phyloP scores from a whole-genome alignment of 2,888 invertebrate species.

The Digitonthophagus gazella region DNA sequence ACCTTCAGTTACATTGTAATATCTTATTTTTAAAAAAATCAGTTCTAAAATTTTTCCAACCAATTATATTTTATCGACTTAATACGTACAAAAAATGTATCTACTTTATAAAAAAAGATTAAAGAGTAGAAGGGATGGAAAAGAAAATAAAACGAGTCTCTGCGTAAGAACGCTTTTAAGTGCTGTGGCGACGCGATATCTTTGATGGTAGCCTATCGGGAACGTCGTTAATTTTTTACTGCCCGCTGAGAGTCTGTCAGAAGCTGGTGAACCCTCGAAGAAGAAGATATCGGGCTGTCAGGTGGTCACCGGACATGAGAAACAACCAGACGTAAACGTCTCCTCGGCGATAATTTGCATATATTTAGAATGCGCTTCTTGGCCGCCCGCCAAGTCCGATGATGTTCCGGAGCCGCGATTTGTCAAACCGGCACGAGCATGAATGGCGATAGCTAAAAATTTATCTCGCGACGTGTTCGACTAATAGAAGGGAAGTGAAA shows the following conservation, averaged over 20 bases:
- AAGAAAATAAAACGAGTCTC: not conserved
- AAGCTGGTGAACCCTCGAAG: not conserved
- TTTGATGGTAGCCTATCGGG: not conserved
- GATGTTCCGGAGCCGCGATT: conserved; percentile 1
- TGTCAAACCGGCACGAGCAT: conserved; percentile 4
- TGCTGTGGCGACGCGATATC: not conserved
- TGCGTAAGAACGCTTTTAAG: not conserved
- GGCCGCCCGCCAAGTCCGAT: conserved; percentile 1
- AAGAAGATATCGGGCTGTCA: conserved; percentile 16
- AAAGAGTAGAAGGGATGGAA: not conserved
- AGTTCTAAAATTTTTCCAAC: not conserved
- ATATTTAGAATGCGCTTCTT: conserved; percentile 12
- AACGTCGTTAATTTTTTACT: not conserved
- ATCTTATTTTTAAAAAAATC: not conserved
- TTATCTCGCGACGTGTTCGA: not conserved
- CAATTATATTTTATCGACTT: not conserved
- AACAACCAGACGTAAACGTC: conserved; percentile 10
- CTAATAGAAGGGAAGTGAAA: not conserved
- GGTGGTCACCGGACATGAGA: conserved; percentile 13
- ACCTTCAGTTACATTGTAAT: not conserved
- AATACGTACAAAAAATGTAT: not conserved
- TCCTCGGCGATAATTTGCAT: conserved; percentile 13
- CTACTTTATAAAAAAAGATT: not conserved
- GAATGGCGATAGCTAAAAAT: not conserved
- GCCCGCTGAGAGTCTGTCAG: not conserved